A percentile compares a stretch with the other conserved stretches of the same genome.
These are phyloP conservation scores for Mormyrops attenuatus DNA, from an alignment of 2,797 vertebrate species.

Conservation along the genomic window DNA sequence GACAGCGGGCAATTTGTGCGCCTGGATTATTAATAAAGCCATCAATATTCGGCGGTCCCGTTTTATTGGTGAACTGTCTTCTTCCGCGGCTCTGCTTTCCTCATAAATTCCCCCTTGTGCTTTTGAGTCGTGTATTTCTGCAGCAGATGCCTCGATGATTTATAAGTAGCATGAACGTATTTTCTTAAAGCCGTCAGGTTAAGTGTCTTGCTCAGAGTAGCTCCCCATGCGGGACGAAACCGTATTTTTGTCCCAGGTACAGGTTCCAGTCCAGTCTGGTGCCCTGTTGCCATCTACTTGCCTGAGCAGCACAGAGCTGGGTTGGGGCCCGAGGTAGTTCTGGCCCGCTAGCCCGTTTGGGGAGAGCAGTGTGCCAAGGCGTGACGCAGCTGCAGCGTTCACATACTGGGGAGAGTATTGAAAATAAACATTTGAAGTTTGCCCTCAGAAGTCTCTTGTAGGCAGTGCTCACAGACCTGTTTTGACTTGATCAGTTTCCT, in stretches of 20 bases:
- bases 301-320: neutral
- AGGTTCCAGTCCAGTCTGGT: neutral
- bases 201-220: neutral
- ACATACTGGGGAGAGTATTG: neutral
- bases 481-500: neutral
- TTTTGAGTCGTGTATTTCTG: neutral
- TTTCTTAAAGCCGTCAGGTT: neutral
- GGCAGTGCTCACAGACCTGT: neutral
- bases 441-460: neutral
- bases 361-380: neutral
- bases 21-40: neutral
- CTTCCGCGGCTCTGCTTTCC: neutral
- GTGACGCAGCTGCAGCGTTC: neutral
- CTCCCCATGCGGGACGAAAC: neutral
- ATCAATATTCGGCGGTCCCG: neutral
- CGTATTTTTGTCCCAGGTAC: neutral
- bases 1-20: neutral
- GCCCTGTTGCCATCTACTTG: neutral
- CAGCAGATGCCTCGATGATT: neutral
- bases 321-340: neutral
- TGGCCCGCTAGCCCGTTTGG: neutral
- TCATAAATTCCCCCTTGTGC: neutral
- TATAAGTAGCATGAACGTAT: neutral
- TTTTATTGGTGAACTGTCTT: neutral
- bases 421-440: slow-evolving; percentile 2